phyloP scores from a whole-genome alignment of 1,140 invertebrate genomes.

The Heliconius himera region DNA sequence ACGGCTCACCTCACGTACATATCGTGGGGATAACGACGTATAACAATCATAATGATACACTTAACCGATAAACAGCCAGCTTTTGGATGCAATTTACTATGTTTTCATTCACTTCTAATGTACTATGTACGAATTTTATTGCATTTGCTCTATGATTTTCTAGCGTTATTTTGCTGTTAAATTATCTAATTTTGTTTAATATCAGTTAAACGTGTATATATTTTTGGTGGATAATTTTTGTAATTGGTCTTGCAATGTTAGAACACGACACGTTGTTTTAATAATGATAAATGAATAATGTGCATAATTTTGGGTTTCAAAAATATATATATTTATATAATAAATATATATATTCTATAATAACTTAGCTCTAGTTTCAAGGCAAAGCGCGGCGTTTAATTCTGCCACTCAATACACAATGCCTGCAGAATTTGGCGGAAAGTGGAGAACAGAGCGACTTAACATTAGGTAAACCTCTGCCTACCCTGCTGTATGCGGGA shows the following conservation, averaged over 20 bases:
- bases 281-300: slow-evolving; percentile 1
- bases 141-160: slow-evolving; percentile 30
- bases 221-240: slow-evolving; percentile 3
- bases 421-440: no score
- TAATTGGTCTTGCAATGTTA: neutral
- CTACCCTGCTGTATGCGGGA: no score
- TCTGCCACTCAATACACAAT: no score
- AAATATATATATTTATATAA: no score
- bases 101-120: slow-evolving; percentile 44
- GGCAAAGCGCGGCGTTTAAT: no score
- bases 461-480: no score
- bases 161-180: slow-evolving; percentile 32
- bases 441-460: no score
- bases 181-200: slow-evolving; percentile 31
- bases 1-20: slow-evolving; percentile 76
- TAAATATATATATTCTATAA: no score
- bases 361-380: no score
- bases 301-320: neutral
- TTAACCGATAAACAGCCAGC: slow-evolving; percentile 39
- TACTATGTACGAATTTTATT: slow-evolving; percentile 38
- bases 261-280: neutral
- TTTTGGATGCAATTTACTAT: slow-evolving; percentile 41
- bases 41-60: slow-evolving; percentile 64
- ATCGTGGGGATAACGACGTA: slow-evolving; percentile 62
- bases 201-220: slow-evolving; percentile 5